A percentile compares a stretch with the other conserved stretches of the same genome.
These are phyloP conservation scores for Alosa sapidissima DNA, from an alignment of 2,797 vertebrate species.

Conservation along the genomic window DNA sequence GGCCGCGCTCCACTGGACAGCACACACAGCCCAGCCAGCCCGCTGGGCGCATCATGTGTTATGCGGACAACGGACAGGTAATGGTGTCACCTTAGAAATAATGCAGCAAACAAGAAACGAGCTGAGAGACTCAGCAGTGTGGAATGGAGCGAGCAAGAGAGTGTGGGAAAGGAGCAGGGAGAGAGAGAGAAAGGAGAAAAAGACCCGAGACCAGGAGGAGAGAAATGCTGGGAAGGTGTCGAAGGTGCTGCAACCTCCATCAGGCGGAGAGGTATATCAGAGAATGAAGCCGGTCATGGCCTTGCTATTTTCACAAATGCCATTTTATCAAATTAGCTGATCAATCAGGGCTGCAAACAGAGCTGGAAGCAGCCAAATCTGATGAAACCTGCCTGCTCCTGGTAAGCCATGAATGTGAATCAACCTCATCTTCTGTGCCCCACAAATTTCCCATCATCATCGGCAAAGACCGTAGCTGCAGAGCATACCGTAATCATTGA, in stretches of 20 bases:
- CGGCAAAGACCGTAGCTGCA: not conserved
- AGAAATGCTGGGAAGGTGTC: not conserved
- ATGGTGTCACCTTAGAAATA: not conserved
- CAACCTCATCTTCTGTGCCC: not conserved
- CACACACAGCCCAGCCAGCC: not conserved
- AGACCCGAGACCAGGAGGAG: not conserved
- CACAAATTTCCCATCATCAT: not conserved
- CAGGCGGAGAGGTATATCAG: not conserved
- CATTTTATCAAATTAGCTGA: not conserved
- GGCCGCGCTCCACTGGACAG: not conserved
- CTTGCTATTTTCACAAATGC: not conserved
- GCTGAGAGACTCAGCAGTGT: not conserved
- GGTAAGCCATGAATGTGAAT: not conserved
- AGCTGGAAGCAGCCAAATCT: not conserved
- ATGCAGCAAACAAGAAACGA: not conserved
- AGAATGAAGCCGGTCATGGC: not conserved
- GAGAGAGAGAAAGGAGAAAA: not conserved
- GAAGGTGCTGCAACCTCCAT: not conserved
- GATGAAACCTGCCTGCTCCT: not conserved
- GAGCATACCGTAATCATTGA: not conserved
- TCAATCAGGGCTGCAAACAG: not conserved
- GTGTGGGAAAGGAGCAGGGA: not conserved
- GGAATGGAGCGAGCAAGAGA: not conserved
- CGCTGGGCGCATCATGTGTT: not conserved
- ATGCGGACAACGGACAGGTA: not conserved